A percentile compares a stretch with the other conserved stretches of the same genome.
Conservation (phyloP, 2,113 vertebrate genomes). For the Burhinus bistriatus region DNA sequence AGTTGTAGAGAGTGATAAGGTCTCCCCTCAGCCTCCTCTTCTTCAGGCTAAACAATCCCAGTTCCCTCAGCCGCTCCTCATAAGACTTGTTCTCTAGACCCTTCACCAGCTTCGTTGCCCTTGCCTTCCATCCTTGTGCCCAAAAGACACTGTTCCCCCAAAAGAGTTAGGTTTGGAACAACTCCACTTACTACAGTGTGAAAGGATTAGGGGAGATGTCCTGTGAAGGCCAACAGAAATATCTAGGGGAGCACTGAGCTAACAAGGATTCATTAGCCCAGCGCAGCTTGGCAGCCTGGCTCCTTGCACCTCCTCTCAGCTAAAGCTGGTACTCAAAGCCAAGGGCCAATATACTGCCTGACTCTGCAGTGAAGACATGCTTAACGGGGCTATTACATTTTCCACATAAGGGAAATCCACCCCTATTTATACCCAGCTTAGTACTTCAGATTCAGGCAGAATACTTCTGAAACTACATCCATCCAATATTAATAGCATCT, state of each 20-base stretch:
- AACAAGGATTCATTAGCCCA: neutral
- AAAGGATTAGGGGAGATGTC: neutral
- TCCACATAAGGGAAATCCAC: slow-evolving; percentile 47
- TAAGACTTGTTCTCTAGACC: no score
- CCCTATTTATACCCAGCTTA: slow-evolving; percentile 23
- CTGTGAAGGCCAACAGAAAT: neutral
- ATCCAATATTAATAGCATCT: slow-evolving; percentile 62
- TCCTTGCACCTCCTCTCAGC: neutral
- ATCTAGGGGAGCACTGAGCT: neutral
- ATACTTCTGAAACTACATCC: slow-evolving; percentile 54
- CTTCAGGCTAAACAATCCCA: no score
- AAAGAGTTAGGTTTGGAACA: neutral
- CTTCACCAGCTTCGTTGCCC: no score
- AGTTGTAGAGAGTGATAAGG: no score
- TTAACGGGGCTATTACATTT: slow-evolving; percentile 41
- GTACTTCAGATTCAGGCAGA: slow-evolving; percentile 21
- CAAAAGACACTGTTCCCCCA: neutral
- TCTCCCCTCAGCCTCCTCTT: no score
- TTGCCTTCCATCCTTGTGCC: neutral
- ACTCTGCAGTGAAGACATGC: neutral
- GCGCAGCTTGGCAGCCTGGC: neutral
- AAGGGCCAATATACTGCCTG: neutral
- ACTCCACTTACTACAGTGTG: neutral
- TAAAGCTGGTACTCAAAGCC: neutral
- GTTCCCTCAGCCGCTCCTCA: no score